phyloP scores from a whole-genome alignment of 2,797 vertebrate genomes.

The Tapirus indicus region DNA sequence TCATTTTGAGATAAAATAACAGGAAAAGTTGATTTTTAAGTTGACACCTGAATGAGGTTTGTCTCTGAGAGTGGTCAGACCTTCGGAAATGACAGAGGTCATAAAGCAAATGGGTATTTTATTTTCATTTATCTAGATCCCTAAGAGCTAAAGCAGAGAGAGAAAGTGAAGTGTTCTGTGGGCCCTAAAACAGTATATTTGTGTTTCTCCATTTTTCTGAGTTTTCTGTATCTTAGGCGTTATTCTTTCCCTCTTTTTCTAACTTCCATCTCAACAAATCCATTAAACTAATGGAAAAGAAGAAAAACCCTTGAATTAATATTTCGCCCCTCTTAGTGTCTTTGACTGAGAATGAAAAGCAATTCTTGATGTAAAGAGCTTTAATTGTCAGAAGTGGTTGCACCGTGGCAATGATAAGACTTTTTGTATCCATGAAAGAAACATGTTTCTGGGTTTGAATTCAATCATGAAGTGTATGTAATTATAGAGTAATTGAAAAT shows the following conservation, averaged over 20 bases:
- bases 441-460: neutral
- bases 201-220: neutral
- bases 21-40: too few relatives aligned
- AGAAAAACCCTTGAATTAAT: neutral
- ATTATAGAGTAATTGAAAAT: constrained; percentile 52
- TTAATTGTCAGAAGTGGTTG: neutral
- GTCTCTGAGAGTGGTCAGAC: neutral
- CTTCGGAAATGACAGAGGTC: neutral
- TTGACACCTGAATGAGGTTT: neutral
- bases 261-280: neutral
- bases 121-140: neutral
- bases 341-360: neutral
- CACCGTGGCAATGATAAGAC: neutral
- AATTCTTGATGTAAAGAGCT: neutral
- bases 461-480: neutral
- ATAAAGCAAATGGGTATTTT: neutral
- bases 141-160: neutral
- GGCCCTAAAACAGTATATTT: neutral
- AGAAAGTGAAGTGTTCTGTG: neutral
- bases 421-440: neutral
- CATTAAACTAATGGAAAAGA: neutral
- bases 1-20: too few relatives aligned
- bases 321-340: neutral
- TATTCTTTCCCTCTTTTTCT: neutral
- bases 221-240: neutral